Base-by-base conservation (phyloP, 2,888 invertebrate genomes). In the Cristatella mucedo region DNA sequence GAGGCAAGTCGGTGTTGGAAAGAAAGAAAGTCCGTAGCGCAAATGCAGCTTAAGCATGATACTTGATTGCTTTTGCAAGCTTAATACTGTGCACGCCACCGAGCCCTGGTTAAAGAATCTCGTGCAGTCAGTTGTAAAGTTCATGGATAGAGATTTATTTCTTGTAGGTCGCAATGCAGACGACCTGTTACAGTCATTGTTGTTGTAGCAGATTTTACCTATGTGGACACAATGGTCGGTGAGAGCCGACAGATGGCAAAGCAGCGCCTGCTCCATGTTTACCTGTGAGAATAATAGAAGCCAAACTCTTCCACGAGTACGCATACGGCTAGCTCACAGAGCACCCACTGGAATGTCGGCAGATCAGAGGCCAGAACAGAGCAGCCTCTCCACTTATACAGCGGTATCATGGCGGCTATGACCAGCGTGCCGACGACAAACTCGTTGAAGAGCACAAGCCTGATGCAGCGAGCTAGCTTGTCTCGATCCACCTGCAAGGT, bases 271-370 rank as follows among this genome's bases (percentile, higher is more conserved):
- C 9, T 39, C 11, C 13, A 9, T 11, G 39, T 43, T 47, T 62
- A 77, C 73, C 82, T 76, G 66, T 84, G 83, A 7, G 79, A 77
- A 59, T 84, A 84, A 61, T 84, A 84, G 63, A 84, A 84, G 40
- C 76, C 76, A 48, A 81, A 70, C 66, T 84, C 84, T 59, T 82
- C 81, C 52, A 78, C 73, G 18, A 82, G 61, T 48, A 80, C 76
- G 58, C 76, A 78, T 34, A 81, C 69, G 1, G 75, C 75, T 42
- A 83, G 66, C 62, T 83, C 78, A 38, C 7, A 7, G 16, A 7
- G 13, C n/a, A 76, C 77, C 77, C 78, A 77, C 49, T 78, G 78
- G 56, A 82, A 80, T 18, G 79, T 78, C 0, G 83, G 82, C 43
- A 83, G 63, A 50, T 76, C 76, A 15, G 78, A 70, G 19, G 74